Conservation (phyloP, 2,113 vertebrate species). For the Hoplias malabaricus region DNA sequence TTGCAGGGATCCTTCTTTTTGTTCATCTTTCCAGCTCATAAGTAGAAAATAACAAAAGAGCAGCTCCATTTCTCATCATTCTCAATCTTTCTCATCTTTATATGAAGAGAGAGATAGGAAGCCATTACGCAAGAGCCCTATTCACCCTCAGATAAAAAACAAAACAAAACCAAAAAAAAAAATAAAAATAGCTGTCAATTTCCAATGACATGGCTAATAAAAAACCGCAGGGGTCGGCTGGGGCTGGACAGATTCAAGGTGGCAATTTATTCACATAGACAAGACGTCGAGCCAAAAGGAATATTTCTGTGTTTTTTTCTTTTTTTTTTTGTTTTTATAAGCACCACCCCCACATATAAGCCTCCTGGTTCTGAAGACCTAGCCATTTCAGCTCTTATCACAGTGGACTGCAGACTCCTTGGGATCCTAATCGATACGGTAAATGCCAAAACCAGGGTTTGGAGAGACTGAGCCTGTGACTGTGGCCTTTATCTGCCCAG, state of each 20-base stretch:
- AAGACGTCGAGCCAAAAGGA: constrained; percentile 57
- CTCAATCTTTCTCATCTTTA: constrained; percentile 59
- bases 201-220: constrained; percentile 75
- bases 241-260: constrained; percentile 61
- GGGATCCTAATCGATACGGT: constrained; percentile 67
- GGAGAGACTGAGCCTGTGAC: constrained; percentile 40
- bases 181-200: constrained; percentile 68
- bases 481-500: constrained; percentile 63
- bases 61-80: constrained; percentile 49
- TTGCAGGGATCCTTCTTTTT: neutral
- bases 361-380: constrained; percentile 52
- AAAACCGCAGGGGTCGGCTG: constrained; percentile 64
- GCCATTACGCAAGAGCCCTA: constrained; percentile 62
- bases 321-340: no score
- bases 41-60: constrained; percentile 50
- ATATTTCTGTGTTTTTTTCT: constrained; percentile 62
- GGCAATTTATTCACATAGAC: constrained; percentile 57
- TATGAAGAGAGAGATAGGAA: constrained; percentile 63
- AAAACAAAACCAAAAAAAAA: neutral
- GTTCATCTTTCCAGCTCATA: constrained; percentile 48
- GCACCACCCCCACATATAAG: constrained; percentile 9
- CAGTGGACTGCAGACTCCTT: constrained; percentile 62
- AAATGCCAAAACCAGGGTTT: constrained; percentile 64
- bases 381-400: constrained; percentile 61
- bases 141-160: constrained; percentile 52